A percentile compares a stretch with the other conserved stretches of the same genome.
These are phyloP conservation scores for Polia nebulosa DNA, from an alignment of 2,888 invertebrate genomes.

Conservation along the genomic window DNA sequence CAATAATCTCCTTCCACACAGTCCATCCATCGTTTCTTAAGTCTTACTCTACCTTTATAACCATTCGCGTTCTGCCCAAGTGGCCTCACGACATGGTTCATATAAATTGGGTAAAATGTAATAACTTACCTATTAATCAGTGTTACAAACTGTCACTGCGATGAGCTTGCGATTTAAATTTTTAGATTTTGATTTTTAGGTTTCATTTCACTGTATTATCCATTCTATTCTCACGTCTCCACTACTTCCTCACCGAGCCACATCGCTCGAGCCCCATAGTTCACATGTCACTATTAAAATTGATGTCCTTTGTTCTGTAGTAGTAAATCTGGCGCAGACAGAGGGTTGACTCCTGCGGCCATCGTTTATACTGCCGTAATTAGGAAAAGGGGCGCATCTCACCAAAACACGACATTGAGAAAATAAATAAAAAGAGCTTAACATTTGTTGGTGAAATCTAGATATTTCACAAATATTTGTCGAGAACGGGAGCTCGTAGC, in stretches of 20 bases:
- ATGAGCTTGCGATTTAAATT: no score
- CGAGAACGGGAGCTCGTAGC: not conserved
- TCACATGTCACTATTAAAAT: constrained; percentile 85
- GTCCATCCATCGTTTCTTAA: no score
- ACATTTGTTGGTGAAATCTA: not conserved
- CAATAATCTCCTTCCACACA: no score
- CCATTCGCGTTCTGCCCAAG: no score
- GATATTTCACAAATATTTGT: not conserved
- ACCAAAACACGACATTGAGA: not conserved
- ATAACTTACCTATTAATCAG: no score
- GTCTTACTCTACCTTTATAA: no score
- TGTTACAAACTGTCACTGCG: no score
- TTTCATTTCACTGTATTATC: constrained; percentile 46
- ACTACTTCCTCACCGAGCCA: constrained; percentile 70
- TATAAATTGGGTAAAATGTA: no score
- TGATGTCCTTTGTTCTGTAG: constrained; percentile 87
- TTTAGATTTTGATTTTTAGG: not conserved
- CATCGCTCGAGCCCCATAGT: constrained; percentile 78
- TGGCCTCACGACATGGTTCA: no score
- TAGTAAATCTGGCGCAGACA: constrained; percentile 84
- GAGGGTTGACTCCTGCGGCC: constrained; percentile 74
- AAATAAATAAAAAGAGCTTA: not conserved
- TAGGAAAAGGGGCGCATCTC: not conserved
- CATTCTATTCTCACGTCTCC: constrained; percentile 67
- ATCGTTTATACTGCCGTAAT: constrained; percentile 73